Evolutionary conservation across 2,113 vertebrate genomes (phyloP).

Genomic region (Pollachius pollachius): DNA sequence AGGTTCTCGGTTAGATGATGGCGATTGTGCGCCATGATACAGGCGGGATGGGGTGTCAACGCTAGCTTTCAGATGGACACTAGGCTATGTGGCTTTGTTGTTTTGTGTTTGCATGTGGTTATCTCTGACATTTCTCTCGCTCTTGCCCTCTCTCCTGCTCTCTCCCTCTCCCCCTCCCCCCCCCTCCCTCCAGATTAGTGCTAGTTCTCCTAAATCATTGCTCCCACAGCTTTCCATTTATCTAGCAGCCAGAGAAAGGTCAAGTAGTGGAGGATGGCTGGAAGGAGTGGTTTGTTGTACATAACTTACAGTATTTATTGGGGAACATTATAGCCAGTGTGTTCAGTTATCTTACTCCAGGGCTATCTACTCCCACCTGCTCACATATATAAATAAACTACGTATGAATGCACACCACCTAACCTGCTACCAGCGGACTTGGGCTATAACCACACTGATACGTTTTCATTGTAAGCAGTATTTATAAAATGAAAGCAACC

Average conservation of each 20-base stretch:
- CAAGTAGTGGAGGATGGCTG: conserved; percentile 38
- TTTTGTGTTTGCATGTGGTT: conserved; percentile 10
- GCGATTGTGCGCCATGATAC: too few relatives aligned
- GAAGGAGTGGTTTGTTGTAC: conserved; percentile 8
- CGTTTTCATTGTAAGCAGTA: too few relatives aligned
- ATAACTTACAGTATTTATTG: conserved; percentile 52
- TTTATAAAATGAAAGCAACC: too few relatives aligned
- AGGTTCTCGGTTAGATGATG: conserved; percentile 20
- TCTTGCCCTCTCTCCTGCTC: conserved; percentile 10
- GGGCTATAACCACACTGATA: too few relatives aligned
- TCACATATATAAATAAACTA: conserved; percentile 1
- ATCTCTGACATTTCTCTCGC: not conserved
- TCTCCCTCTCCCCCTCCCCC: not conserved
- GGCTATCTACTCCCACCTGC: conserved; percentile 1
- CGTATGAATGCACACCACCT: too few relatives aligned
- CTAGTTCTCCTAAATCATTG: conserved; percentile 53
- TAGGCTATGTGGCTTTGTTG: conserved; percentile 12
- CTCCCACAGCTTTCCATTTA: conserved; percentile 56
- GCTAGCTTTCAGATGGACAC: conserved; percentile 28
- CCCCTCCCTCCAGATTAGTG: conserved; percentile 22
- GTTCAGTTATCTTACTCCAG: conserved; percentile 37
- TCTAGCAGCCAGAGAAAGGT: conserved; percentile 66
- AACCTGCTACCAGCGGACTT: too few relatives aligned
- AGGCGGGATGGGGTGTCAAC: conserved; percentile 50
- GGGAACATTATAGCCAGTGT: conserved; percentile 49